A percentile compares a stretch with the other conserved stretches of the same genome.
These are phyloP conservation scores for Tretioscincus oriximinensis DNA, from an alignment of 2,113 vertebrate species.

Conservation along the genomic window DNA sequence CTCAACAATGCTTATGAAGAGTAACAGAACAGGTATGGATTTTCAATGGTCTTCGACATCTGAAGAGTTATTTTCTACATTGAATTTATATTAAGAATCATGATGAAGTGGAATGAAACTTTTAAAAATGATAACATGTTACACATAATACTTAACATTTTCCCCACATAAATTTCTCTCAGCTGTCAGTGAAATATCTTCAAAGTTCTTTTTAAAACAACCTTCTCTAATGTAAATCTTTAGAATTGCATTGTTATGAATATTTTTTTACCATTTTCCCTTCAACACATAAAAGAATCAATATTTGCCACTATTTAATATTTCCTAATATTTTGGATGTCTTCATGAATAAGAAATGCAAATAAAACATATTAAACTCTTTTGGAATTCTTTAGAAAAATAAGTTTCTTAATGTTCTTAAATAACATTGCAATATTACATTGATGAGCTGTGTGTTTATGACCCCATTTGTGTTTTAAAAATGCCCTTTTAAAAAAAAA, in stretches of 20 bases:
- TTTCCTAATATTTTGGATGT: conserved; percentile 55
- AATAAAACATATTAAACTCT: conserved; percentile 66
- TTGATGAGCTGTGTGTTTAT: conserved; percentile 61
- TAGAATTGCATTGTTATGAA: conserved; percentile 69
- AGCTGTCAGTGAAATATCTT: conserved; percentile 60
- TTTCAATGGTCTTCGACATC: conserved; percentile 27
- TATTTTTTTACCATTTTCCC: conserved; percentile 63
- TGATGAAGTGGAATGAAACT: conserved; percentile 25
- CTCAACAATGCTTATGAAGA: conserved; percentile 41
- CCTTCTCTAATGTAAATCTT: conserved; percentile 73
- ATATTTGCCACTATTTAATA: conserved; percentile 58
- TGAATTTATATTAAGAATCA: conserved; percentile 42
- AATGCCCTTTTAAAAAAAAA: conserved; percentile 61
- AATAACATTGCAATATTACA: conserved; percentile 70
- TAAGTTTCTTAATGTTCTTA: conserved; percentile 67
- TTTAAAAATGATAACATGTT: conserved; percentile 51
- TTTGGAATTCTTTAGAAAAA: conserved; percentile 70
- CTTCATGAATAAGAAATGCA: conserved; percentile 62
- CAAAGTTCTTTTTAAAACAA: conserved; percentile 62
- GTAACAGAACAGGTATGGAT: conserved; percentile 17
- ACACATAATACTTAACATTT: conserved; percentile 49
- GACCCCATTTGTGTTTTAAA: conserved; percentile 61
- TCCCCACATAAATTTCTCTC: conserved; percentile 35
- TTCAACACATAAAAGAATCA: conserved; percentile 59
- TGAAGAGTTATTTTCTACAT: conserved; percentile 41